Conservation (phyloP, 2,113 vertebrate species). For the Condylura cristata region DNA sequence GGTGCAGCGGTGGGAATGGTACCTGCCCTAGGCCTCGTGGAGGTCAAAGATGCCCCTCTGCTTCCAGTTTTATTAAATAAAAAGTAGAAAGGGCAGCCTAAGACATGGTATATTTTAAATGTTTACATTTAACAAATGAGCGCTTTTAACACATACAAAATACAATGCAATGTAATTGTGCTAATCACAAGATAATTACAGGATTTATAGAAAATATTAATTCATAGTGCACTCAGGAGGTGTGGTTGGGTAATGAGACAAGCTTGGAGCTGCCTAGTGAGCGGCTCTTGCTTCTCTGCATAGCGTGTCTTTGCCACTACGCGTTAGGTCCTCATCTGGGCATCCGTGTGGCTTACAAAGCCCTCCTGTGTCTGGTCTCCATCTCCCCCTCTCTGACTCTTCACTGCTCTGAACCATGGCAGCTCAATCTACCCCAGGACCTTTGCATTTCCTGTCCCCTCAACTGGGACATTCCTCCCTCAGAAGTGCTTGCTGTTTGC, state of each 20-base stretch:
- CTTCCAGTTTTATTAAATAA: slow-evolving; percentile 31
- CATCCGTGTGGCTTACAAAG: background rate
- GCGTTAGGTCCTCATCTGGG: background rate
- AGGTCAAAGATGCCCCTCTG: background rate
- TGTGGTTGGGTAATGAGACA: slow-evolving; percentile 59
- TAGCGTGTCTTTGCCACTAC: background rate
- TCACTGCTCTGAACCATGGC: background rate
- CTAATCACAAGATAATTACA: slow-evolving; percentile 77
- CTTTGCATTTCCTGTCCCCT: background rate
- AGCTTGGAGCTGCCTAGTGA: background rate
- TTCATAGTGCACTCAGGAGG: slow-evolving; percentile 60
- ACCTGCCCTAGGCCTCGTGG: background rate
- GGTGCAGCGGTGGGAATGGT: background rate
- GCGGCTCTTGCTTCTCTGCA: background rate
- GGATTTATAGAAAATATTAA: slow-evolving; percentile 79
- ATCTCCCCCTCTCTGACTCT: background rate
- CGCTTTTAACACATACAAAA: slow-evolving; percentile 58
- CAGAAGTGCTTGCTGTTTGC: background rate
- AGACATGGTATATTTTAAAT: slow-evolving; percentile 53
- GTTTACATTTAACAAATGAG: slow-evolving; percentile 73
- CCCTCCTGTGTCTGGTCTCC: background rate
- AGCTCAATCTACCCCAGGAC: background rate
- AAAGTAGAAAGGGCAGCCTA: background rate
- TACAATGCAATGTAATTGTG: slow-evolving; percentile 66
- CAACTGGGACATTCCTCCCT: background rate